These are phyloP conservation scores for Forbesichthys papilliferus DNA, from an alignment of 2,113 vertebrate species.

Conservation along the genomic window DNA sequence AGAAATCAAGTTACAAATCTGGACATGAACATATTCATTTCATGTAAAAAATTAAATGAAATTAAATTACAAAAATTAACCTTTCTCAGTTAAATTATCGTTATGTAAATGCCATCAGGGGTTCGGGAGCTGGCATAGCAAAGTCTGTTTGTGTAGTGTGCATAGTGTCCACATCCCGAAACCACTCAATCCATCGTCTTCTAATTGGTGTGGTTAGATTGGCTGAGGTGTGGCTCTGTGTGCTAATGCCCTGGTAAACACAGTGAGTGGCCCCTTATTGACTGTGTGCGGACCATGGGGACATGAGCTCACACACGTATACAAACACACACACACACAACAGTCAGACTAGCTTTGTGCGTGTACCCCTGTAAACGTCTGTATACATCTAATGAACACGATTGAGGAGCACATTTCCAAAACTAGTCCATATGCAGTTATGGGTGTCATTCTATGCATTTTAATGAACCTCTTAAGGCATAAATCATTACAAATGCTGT, in stretches of 20 bases:
- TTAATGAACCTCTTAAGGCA: no score
- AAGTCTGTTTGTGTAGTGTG: neutral
- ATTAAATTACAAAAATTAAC: no score
- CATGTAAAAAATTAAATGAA: no score
- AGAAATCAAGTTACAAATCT: no score
- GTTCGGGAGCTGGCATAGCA: no score
- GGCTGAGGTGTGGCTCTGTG: constrained; percentile 49
- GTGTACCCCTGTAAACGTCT: neutral
- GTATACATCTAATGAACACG: neutral
- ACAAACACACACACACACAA: neutral
- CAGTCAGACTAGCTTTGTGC: neutral
- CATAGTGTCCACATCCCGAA: neutral
- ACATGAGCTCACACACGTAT: neutral
- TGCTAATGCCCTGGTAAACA: constrained; percentile 43
- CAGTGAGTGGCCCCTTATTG: constrained; percentile 55
- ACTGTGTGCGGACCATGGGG: constrained; percentile 26
- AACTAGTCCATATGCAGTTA: no score
- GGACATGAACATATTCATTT: no score
- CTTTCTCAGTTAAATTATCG: no score
- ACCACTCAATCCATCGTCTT: constrained; percentile 30
- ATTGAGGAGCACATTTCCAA: no score
- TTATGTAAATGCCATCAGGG: no score
- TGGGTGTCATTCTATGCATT: no score
- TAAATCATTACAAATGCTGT: no score
- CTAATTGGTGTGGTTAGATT: constrained; percentile 49